Evolutionary conservation across 2,888 invertebrate species (phyloP).

Genomic region (Microplitis deprimator): DNA sequence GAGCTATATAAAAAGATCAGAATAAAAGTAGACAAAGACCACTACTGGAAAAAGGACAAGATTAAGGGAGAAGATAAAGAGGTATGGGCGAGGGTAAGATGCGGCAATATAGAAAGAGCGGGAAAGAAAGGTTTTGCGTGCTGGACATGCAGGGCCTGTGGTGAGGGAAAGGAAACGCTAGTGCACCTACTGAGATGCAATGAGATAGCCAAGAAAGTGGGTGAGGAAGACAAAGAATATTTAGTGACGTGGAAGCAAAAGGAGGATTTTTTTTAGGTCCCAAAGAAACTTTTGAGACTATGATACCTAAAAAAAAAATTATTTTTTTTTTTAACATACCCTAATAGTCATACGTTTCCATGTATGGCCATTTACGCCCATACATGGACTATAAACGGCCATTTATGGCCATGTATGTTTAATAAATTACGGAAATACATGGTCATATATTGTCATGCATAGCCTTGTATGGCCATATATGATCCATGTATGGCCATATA

Average conservation of each 20-base stretch:
- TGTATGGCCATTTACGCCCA: no score
- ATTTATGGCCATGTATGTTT: no score
- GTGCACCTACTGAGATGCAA: conserved; percentile 21
- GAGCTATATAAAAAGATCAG: conserved; percentile 14
- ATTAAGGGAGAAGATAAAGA: conserved; percentile 20
- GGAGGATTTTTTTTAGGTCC: no score
- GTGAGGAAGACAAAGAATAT: background rate
- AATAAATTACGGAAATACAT: no score
- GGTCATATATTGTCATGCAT: no score
- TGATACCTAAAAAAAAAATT: no score
- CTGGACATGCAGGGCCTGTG: conserved; percentile 27
- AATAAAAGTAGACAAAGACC: background rate
- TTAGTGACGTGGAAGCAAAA: background rate
- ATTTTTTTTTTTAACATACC: no score
- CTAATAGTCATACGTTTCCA: no score
- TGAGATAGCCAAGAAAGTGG: background rate
- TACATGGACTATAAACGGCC: no score
- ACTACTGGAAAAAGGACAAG: conserved; percentile 7
- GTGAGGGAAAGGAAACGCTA: conserved; percentile 16
- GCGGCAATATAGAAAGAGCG: conserved; percentile 29
- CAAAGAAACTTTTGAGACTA: no score
- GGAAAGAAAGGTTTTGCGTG: conserved; percentile 26
- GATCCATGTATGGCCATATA: no score
- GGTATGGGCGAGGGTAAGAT: conserved; percentile 29
- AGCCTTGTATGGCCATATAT: no score